These are phyloP conservation scores for Mesaphorura yosii DNA, from an alignment of 1,140 invertebrate genomes.

Conservation along the genomic window DNA sequence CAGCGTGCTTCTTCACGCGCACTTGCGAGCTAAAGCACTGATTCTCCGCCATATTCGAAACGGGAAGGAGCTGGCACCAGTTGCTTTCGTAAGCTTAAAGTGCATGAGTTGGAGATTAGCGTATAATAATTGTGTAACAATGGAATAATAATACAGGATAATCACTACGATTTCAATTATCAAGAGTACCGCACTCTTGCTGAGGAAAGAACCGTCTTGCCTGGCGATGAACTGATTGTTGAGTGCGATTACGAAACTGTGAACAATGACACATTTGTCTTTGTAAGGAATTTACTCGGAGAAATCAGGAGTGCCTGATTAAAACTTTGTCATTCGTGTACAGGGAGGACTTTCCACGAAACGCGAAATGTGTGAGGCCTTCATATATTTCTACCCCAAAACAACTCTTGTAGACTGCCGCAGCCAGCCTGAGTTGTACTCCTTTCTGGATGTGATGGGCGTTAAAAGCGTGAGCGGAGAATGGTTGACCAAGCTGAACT, in stretches of 20 bases:
- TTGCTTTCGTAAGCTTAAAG: slow-evolving; percentile 40
- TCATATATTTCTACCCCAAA: slow-evolving; percentile 68
- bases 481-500: neutral
- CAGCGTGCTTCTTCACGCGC: slow-evolving; percentile 58
- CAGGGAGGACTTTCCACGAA: slow-evolving; percentile 62
- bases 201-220: slow-evolving; percentile 57
- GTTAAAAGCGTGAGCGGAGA: neutral
- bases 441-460: slow-evolving; percentile 39
- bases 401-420: slow-evolving; percentile 61
- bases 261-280: slow-evolving; percentile 31
- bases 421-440: slow-evolving; percentile 66
- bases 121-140: neutral
- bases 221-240: slow-evolving; percentile 64
- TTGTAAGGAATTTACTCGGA: slow-evolving; percentile 30
- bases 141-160: no score
- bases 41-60: slow-evolving; percentile 62
- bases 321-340: neutral
- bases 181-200: slow-evolving; percentile 61
- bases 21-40: slow-evolving; percentile 64
- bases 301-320: neutral
- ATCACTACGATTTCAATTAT: slow-evolving; percentile 68
- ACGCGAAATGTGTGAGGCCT: slow-evolving; percentile 76
- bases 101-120: neutral
- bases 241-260: slow-evolving; percentile 61
- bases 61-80: slow-evolving; percentile 58